Base-by-base conservation (phyloP, 2,797 vertebrate genomes). In the Neomorphus geoffroyi region DNA sequence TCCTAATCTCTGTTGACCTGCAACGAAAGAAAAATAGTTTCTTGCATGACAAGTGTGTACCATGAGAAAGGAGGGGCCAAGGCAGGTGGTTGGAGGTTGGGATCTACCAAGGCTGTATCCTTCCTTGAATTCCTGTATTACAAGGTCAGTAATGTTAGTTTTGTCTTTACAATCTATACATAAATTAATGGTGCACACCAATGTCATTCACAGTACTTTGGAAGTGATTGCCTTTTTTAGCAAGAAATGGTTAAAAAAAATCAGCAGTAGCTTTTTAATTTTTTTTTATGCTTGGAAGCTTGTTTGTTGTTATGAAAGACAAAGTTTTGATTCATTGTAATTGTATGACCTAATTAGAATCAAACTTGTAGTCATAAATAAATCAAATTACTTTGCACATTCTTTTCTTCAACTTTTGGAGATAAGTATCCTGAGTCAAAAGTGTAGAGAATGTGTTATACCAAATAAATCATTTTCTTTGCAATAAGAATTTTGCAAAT, bases 261-360 rank as follows among this genome's bases (percentile, higher is more conserved):
- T 45, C 32, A 23, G 19, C 23, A 54, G 43, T 15, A 3, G 4
- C 10, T 46, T 60, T 53, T 74, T 56, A 50, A 30, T 22, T 60
- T 88, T 83, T 58, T 19, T 67, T 62, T 62, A 43, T 30, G n/a
- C 33, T 71, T 78, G 58, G n/a, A 82, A 82, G 39, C 30, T 75
- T 67, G 27, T 79, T 73, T 16, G 8, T 43, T 74, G 35, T 65
- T 74, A 66, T 71, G 82, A 85, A 88, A 90, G 28, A 37, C 41
- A 64, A 86, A 67, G 37, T 73, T 41, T 78, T 70, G 22, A 74
- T 74, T 78, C 80, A 92, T 9, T 62, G 35, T 72, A 78, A 50
- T 74, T 78, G 54, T 66, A 72, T 62, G 53, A 81, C 33, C 65
- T 73, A 81, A 94, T 85, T 81, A 92, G 43, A 95, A 74, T 56